phyloP scores from a whole-genome alignment of 2,888 invertebrate species.

The Caenorhabditis becei region DNA sequence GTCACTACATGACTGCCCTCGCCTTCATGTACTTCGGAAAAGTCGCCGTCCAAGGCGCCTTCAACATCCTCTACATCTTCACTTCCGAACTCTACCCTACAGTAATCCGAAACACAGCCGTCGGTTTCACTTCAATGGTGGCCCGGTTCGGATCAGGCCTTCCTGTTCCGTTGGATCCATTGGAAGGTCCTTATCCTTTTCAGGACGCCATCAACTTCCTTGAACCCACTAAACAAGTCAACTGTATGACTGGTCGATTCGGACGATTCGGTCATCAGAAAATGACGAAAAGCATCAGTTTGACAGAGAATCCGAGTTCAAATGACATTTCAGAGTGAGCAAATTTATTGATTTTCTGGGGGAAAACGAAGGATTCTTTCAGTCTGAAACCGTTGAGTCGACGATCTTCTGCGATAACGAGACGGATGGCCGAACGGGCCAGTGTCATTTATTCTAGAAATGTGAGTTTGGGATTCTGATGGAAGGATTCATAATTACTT shows the following conservation, averaged over 20 bases:
- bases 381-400: constrained; percentile 58
- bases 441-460: constrained; percentile 62
- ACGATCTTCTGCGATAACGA: constrained; percentile 59
- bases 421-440: constrained; percentile 56
- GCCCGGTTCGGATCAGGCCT: constrained; percentile 81
- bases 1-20: constrained; percentile 75
- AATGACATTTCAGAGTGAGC: constrained; percentile 36
- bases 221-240: constrained; percentile 58
- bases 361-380: too few species aligned
- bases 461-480: too few species aligned
- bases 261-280: constrained; percentile 55
- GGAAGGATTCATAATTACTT: too few species aligned
- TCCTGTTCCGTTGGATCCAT: too few species aligned
- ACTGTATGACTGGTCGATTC: constrained; percentile 60
- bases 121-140: constrained; percentile 78
- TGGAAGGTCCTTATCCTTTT: too few species aligned
- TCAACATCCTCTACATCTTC: constrained; percentile 82
- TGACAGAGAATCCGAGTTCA: constrained; percentile 61
- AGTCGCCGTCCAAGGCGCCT: constrained; percentile 81
- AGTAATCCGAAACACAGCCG: constrained; percentile 80
- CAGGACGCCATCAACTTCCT: constrained; percentile 60
- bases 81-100: constrained; percentile 81
- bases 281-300: constrained; percentile 58
- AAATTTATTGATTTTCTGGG: too few species aligned
- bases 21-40: constrained; percentile 80